These are phyloP conservation scores for Macrophya annulata DNA, from an alignment of 2,888 invertebrate genomes.

Conservation along the genomic window DNA sequence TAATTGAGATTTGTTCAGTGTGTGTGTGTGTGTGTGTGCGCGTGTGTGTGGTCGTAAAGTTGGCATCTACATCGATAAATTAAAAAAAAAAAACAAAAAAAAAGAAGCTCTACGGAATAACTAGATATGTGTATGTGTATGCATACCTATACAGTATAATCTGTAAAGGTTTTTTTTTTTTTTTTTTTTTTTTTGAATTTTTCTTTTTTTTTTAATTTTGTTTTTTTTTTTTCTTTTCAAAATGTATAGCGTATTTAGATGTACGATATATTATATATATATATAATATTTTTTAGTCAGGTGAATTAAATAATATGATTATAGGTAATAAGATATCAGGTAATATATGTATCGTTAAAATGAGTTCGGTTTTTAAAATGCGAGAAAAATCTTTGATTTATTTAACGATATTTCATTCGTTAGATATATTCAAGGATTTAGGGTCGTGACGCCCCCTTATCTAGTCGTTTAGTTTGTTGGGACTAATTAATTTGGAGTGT, in stretches of 20 bases:
- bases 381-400: background rate
- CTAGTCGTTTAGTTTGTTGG: constrained; percentile 55
- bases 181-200: background rate
- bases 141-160: background rate
- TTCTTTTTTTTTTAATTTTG: background rate
- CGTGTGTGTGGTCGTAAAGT: constrained; percentile 31
- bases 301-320: constrained; percentile 17
- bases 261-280: background rate
- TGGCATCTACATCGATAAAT: constrained; percentile 31
- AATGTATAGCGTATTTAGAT: constrained; percentile 44
- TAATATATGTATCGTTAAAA: constrained; percentile 36
- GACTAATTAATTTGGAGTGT: constrained; percentile 44
- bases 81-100: too few species aligned
- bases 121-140: background rate
- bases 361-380: constrained; percentile 25
- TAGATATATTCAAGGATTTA: background rate
- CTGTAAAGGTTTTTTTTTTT: background rate
- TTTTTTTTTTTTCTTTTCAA: background rate
- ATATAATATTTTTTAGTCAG: constrained; percentile 24
- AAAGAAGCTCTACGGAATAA: background rate
- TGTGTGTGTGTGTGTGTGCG: background rate
- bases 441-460: constrained; percentile 46
- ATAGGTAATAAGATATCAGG: constrained; percentile 28
- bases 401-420: background rate
- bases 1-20: constrained; percentile 4